Percentiles rank a stretch among this genome's conserved stretches.
Conservation (phyloP, 53 echinoderm and acorn worm species). For the Holothuria leucospilota region DNA sequence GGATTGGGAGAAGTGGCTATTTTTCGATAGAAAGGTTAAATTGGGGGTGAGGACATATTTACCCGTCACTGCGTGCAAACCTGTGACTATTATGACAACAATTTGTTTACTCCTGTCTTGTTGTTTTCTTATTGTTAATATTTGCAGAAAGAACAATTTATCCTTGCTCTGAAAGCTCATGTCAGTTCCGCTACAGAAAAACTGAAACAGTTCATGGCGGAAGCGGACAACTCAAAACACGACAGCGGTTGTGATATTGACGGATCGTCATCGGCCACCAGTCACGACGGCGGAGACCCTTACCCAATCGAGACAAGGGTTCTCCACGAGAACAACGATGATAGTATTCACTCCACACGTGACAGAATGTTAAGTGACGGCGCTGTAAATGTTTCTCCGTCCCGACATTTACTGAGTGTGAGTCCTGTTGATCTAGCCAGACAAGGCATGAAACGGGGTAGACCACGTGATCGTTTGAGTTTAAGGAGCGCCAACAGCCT, state of each 20-base stretch:
- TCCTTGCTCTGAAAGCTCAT: slow-evolving; percentile 84
- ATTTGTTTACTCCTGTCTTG: neutral
- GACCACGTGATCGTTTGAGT: slow-evolving; percentile 59
- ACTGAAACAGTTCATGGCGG: slow-evolving; percentile 74
- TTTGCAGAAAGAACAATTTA: slow-evolving; percentile 90
- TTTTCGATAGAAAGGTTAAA: too few relatives aligned
- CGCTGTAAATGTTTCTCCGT: neutral
- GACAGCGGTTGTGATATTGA: slow-evolving; percentile 99
- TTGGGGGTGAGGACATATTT: too few relatives aligned
- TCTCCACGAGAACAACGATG: neutral
- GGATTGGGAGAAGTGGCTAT: too few relatives aligned
- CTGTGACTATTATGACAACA: too few relatives aligned
- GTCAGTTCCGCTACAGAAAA: slow-evolving; percentile 91
- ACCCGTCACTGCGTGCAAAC: too few relatives aligned
- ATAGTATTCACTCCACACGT: neutral
- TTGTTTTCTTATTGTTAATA: neutral
- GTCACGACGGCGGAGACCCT: slow-evolving; percentile 53
- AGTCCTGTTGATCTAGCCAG: slow-evolving; percentile 50
- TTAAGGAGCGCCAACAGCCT: slow-evolving; percentile 75
- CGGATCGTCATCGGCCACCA: slow-evolving; percentile 90
- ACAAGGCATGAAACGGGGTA: slow-evolving; percentile 64
- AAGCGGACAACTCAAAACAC: slow-evolving; percentile 66
- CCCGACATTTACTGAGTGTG: slow-evolving; percentile 1
- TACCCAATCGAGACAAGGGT: neutral
- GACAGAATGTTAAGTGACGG: neutral